phyloP scores from a whole-genome alignment of 2,113 vertebrate genomes.

The Plotosus lineatus region DNA sequence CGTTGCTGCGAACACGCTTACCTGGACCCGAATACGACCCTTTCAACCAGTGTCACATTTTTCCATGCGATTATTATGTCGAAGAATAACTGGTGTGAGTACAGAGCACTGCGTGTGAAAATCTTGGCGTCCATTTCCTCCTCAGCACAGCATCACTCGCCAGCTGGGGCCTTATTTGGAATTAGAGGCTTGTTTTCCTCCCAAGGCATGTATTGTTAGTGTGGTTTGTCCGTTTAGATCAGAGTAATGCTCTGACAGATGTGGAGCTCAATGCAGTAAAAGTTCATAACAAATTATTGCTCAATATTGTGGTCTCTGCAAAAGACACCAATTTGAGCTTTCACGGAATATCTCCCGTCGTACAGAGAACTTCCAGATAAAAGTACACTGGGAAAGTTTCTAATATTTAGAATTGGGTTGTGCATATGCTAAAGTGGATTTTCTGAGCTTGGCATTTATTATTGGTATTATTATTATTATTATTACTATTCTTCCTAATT shows the following conservation, averaged over 20 bases:
- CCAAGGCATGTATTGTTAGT: neutral
- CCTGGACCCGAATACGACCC: neutral
- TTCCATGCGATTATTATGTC: slow-evolving; percentile 8
- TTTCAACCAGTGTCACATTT: neutral
- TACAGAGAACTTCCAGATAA: neutral
- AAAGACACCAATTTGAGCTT: neutral
- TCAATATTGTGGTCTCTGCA: neutral
- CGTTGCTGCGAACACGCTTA: neutral
- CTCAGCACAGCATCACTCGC: slow-evolving; percentile 25
- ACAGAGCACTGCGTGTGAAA: slow-evolving; percentile 9
- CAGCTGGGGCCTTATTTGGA: slow-evolving; percentile 42
- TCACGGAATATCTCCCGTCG: neutral
- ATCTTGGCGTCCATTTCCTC: slow-evolving; percentile 12
- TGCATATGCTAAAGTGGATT: neutral
- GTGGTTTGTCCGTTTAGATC: slow-evolving; percentile 13
- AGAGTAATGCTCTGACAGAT: slow-evolving; percentile 32
- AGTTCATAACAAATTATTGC: slow-evolving; percentile 4
- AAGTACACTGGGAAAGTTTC: neutral
- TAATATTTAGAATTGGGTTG: neutral
- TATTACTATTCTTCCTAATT: no score
- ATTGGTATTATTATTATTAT: no score
- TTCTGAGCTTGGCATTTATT: neutral
- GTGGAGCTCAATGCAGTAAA: slow-evolving; percentile 9
- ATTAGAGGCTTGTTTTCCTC: slow-evolving; percentile 26
- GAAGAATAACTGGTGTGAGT: slow-evolving; percentile 24